Percentiles rank a stretch among this genome's conserved stretches.
phyloP scores from a whole-genome alignment of 1,140 invertebrate species.

The Armadillidium nasatum region DNA sequence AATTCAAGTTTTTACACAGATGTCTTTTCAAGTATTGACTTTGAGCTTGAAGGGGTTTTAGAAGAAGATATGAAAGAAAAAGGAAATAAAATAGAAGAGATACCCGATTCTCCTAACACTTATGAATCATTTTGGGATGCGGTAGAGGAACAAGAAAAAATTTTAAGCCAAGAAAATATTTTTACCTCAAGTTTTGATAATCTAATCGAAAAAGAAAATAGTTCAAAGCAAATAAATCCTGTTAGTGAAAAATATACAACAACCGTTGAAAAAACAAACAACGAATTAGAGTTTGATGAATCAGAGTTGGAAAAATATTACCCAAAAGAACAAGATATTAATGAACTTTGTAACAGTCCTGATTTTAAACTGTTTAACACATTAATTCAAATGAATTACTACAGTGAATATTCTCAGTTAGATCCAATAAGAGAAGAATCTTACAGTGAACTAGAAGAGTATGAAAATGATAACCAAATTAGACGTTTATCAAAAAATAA shows the following conservation, averaged over 20 bases:
- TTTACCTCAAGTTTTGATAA: no score
- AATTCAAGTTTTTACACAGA: no score
- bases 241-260: no score
- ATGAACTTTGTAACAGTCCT: neutral
- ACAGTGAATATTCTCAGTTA: neutral
- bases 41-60: no score
- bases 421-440: neutral
- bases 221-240: no score
- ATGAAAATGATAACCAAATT: neutral
- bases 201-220: no score
- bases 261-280: no score
- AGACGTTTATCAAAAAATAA: neutral
- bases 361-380: neutral
- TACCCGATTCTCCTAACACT: no score
- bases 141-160: neutral
- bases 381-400: neutral
- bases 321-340: neutral
- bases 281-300: neutral
- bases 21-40: no score
- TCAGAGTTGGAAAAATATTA: neutral
- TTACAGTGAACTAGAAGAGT: neutral
- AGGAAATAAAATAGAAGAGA: no score
- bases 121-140: neutral
- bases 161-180: neutral
- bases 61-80: no score